Evolutionary conservation across 2,797 vertebrate species (phyloP), one percentile per base, ranked within the genome.

Genomic region (Todus mexicanus): DNA sequence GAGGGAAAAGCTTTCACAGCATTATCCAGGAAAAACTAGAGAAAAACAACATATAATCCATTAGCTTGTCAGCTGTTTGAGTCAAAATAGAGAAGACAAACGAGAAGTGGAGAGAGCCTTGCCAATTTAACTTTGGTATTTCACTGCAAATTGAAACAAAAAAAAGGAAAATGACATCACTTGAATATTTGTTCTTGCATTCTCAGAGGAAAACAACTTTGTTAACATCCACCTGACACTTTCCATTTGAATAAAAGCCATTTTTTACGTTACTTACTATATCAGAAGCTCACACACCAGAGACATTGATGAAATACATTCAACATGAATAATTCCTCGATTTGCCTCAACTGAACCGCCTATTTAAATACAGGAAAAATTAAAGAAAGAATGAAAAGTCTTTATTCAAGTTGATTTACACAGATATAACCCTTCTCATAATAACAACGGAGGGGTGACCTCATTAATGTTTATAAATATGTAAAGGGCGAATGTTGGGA

Each of bases 1-100:
- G 98, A 90, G 66, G 96, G 92, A 51, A 97, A 89, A 69, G 94
- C 87, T 85, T 97, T 96, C 61, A 96, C 92, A 73, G 97, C 95
- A 79, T 98, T 98, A 88, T 98, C 98, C 94, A 99, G 96, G 97
- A 99, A 99, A 97, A 99, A 99, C 99, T 99, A 94, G 64, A 83
- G 79, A 93, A 95, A 96, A 97, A 89, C 94, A 97, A 94, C 77
- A 94, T 47, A 69, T 64, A 91, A 60, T 77, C 45, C 84, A 77
- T 96, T 86, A 92, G 69, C 35, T 61, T 89, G 84, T 82, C 85
- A 92, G 50, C 20, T 42, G 33, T 48, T 72, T 64, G 51, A 90
- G 68, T 83, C 29, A 61, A 74, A 89, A 70, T 5, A 72, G 45
- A 89, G 43, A 91, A 71, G 1, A 89, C 27, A 61, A 91, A 81